These are phyloP conservation scores for Plotosus lineatus DNA, from an alignment of 2,113 vertebrate species.

Conservation along the genomic window DNA sequence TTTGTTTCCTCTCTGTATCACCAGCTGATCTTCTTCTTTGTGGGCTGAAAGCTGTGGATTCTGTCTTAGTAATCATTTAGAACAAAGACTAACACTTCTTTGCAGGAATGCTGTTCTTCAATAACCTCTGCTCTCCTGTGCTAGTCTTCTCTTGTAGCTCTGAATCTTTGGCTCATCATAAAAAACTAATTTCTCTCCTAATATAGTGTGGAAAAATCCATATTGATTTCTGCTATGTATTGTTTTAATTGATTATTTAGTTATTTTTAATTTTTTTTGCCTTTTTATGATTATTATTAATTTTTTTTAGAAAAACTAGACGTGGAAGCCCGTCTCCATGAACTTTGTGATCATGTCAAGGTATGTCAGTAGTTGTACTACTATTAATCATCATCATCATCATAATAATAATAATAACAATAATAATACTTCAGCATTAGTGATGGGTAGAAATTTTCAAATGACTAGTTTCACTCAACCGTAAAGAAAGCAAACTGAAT, in stretches of 20 bases:
- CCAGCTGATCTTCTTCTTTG: slow-evolving; percentile 29
- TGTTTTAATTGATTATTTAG: too few species aligned
- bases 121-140: slow-evolving; percentile 32
- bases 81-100: slow-evolving; percentile 18
- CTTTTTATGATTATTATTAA: too few species aligned
- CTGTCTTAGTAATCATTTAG: slow-evolving; percentile 2
- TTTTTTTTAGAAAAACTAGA: slow-evolving; percentile 87
- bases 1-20: slow-evolving; percentile 27
- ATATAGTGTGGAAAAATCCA: background rate
- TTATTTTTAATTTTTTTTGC: background rate
- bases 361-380: slow-evolving; percentile 63
- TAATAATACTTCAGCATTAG: background rate
- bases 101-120: slow-evolving; percentile 26
- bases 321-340: slow-evolving; percentile 86
- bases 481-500: background rate
- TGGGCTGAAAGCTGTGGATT: slow-evolving; percentile 17
- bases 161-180: slow-evolving; percentile 46
- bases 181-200: slow-evolving; percentile 11
- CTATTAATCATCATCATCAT: too few species aligned
- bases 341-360: slow-evolving; percentile 94
- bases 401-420: background rate
- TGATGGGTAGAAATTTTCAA: background rate
- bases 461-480: background rate
- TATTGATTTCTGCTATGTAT: background rate
- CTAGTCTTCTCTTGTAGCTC: slow-evolving; percentile 33